Conservation (phyloP, 2,888 invertebrate genomes). For the Tachina lurida region DNA sequence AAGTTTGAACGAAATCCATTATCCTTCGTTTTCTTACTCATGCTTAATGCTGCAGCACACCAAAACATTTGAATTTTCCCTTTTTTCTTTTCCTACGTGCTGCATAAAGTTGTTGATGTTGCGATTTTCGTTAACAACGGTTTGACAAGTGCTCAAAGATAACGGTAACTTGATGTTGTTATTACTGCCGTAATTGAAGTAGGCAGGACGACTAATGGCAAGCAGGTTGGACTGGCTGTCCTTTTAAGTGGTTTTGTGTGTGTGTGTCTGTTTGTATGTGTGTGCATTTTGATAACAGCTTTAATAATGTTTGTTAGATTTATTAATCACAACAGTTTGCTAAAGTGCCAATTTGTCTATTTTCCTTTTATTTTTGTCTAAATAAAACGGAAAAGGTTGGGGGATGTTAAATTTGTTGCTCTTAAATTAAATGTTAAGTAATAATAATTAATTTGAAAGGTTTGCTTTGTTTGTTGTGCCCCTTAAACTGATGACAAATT, state of each 20-base stretch:
- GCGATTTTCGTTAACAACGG: slow-evolving; percentile 69
- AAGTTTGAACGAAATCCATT: slow-evolving; percentile 31
- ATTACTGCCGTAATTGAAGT: slow-evolving; percentile 28
- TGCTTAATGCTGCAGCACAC: slow-evolving; percentile 3
- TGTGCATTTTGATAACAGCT: not conserved
- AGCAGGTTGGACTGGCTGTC: not conserved
- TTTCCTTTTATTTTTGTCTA: not conserved
- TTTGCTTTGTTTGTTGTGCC: not conserved
- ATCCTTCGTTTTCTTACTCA: slow-evolving; percentile 40
- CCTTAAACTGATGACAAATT: not conserved
- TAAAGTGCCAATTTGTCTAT: slow-evolving; percentile 8
- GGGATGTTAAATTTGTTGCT: slow-evolving; percentile 1
- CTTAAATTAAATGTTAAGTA: not conserved
- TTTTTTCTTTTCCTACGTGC: slow-evolving; percentile 2
- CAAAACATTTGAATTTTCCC: slow-evolving; percentile 37
- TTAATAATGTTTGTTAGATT: not conserved
- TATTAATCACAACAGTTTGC: slow-evolving; percentile 6
- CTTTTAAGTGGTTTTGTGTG: slow-evolving; percentile 1
- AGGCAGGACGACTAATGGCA: not conserved
- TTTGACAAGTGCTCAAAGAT: slow-evolving; percentile 63
- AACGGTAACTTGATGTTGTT: slow-evolving; percentile 59
- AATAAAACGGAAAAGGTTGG: not conserved
- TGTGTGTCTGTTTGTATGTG: not conserved
- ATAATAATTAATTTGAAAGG: slow-evolving; percentile 12
- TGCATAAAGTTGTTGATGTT: slow-evolving; percentile 68